Conservation (phyloP, 1,140 invertebrate genomes). For the Bombus vancouverensis region DNA sequence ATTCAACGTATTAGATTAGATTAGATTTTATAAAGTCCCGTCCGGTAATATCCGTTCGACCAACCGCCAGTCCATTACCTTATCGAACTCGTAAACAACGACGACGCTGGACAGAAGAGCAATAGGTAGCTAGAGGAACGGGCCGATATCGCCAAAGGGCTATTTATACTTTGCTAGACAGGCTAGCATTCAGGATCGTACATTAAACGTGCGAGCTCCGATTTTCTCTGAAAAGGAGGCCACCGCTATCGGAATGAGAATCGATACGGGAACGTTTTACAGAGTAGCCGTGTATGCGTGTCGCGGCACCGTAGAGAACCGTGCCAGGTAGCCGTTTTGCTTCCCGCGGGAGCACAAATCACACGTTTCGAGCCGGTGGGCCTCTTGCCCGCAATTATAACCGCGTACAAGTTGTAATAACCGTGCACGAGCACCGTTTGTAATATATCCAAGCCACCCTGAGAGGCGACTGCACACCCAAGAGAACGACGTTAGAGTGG, state of each 20-base stretch:
- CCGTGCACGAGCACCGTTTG: conserved; percentile 54
- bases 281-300: background rate
- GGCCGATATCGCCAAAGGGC: background rate
- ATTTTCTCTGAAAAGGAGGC: conserved; percentile 30
- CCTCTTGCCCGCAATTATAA: conserved; percentile 63
- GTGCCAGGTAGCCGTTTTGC: conserved; percentile 59
- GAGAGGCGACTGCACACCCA: conserved; percentile 38
- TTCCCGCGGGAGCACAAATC: conserved; percentile 56
- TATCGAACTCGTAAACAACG: background rate
- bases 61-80: background rate
- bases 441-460: conserved; percentile 69
- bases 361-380: conserved; percentile 50
- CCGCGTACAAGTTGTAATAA: conserved; percentile 61
- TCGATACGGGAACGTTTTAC: conserved; percentile 43
- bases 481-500: conserved; percentile 22
- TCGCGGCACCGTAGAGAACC: conserved; percentile 1
- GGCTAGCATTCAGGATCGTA: conserved; percentile 20
- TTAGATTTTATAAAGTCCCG: conserved; percentile 21
- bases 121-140: background rate
- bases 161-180: conserved; percentile 14
- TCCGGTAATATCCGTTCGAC: background rate
- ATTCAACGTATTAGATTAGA: background rate
- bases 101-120: background rate
- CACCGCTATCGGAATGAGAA: conserved; percentile 48
- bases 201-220: background rate